Evolutionary conservation across 2,113 vertebrate species (phyloP).

Genomic region (Grus americana): DNA sequence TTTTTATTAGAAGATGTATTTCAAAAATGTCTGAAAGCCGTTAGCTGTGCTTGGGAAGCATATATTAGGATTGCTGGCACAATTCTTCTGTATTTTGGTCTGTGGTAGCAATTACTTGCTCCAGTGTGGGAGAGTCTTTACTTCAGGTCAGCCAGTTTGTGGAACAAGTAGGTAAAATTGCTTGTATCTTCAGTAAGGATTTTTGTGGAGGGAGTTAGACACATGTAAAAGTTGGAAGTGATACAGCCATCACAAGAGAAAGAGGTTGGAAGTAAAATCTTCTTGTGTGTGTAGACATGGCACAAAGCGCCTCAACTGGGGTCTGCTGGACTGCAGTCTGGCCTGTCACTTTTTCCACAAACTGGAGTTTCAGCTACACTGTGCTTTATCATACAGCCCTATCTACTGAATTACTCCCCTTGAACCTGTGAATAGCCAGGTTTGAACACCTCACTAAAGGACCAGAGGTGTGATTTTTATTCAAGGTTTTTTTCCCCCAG

Average conservation of each 20-base stretch:
- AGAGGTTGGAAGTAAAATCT: not conserved
- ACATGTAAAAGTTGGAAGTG: not conserved
- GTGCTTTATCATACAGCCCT: not conserved
- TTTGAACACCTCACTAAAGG: not conserved
- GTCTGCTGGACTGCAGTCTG: not conserved
- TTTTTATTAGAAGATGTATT: conserved; percentile 34
- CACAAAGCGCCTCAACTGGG: not conserved
- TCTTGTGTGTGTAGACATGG: not conserved
- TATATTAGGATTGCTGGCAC: not conserved
- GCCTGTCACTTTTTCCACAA: not conserved
- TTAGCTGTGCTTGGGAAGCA: not conserved
- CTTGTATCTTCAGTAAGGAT: not conserved
- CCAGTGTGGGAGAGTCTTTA: not conserved
- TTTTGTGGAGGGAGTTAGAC: not conserved
- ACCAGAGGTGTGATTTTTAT: not conserved
- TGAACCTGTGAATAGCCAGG: not conserved
- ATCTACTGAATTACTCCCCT: not conserved
- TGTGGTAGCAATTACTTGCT: not conserved
- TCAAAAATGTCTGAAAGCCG: conserved; percentile 11
- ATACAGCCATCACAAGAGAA: not conserved
- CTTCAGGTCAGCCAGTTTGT: not conserved
- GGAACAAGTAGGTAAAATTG: not conserved
- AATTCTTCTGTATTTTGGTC: not conserved
- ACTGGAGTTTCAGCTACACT: not conserved
- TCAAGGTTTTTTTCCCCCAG: accelerated